Conservation (phyloP, 2,888 invertebrate genomes). For the Cactoblastis cactorum region DNA sequence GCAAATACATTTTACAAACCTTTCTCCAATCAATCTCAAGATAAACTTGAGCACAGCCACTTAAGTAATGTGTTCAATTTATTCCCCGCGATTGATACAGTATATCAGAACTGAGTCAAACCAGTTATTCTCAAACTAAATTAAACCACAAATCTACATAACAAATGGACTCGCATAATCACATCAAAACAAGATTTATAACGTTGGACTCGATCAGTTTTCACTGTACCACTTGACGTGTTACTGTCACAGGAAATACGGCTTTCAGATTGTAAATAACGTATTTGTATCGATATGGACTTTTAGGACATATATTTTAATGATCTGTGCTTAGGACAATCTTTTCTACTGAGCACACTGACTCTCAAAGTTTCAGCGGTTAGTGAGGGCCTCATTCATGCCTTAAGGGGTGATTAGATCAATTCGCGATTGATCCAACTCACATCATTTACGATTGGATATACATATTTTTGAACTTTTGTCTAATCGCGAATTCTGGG, state of each 20-base stretch:
- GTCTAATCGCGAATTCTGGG: too few relatives aligned
- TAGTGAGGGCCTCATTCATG: too few relatives aligned
- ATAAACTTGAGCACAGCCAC: background rate
- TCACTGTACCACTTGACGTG: background rate
- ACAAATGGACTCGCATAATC: conserved; percentile 10
- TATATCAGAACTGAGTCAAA: conserved; percentile 8
- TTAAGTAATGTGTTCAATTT: conserved; percentile 8
- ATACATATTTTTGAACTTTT: too few relatives aligned
- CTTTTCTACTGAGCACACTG: too few relatives aligned
- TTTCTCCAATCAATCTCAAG: background rate
- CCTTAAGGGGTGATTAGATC: too few relatives aligned
- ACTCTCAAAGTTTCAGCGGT: too few relatives aligned
- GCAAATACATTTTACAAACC: background rate
- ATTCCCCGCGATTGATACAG: background rate
- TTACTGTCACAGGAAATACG: background rate
- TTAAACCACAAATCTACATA: conserved; percentile 15
- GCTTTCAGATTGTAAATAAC: too few relatives aligned
- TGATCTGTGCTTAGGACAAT: too few relatives aligned
- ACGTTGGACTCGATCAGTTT: background rate
- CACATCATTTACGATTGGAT: too few relatives aligned
- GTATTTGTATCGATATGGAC: too few relatives aligned
- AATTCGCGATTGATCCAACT: too few relatives aligned
- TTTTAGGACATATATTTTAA: too few relatives aligned
- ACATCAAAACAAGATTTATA: conserved; percentile 10
- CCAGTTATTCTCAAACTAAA: conserved; percentile 9